Conservation (phyloP, 1,140 invertebrate genomes). For the Campoletis sonorensis region DNA sequence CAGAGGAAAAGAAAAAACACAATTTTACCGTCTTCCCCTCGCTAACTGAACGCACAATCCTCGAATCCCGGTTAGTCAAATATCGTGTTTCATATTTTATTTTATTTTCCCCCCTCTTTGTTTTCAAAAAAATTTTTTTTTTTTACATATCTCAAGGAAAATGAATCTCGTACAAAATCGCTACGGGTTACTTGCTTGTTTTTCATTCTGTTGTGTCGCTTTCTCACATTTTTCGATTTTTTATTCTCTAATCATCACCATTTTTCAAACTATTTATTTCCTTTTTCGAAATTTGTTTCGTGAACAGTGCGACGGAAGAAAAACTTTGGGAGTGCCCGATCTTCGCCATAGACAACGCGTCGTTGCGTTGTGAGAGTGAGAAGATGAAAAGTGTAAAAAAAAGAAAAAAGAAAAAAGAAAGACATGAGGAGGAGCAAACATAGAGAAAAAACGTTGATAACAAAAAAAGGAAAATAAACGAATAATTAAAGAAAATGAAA, state of each 20-base stretch:
- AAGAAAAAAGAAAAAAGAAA: not conserved
- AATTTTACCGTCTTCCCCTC: conserved; percentile 25
- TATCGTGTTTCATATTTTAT: not conserved
- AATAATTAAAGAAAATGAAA: conserved; percentile 7
- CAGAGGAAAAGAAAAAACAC: too few relatives aligned
- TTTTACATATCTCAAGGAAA: not conserved
- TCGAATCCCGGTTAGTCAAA: not conserved
- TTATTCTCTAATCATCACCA: not conserved
- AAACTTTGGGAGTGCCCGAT: not conserved
- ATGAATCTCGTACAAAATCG: not conserved
- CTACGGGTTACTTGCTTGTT: not conserved
- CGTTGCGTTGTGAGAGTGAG: not conserved
- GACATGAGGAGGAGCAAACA: not conserved
- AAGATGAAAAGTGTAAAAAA: not conserved
- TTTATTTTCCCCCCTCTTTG: not conserved
- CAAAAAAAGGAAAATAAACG: not conserved
- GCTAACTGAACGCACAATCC: conserved; percentile 23
- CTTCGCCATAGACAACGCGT: not conserved
- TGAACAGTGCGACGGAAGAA: not conserved
- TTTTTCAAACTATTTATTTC: conserved; percentile 5
- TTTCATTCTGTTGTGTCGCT: not conserved
- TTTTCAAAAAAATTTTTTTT: too few relatives aligned
- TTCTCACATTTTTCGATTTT: not conserved
- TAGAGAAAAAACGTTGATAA: not conserved
- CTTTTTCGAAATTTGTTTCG: not conserved